phyloP scores from a whole-genome alignment of 2,797 vertebrate genomes.

The Miichthys miiuy region DNA sequence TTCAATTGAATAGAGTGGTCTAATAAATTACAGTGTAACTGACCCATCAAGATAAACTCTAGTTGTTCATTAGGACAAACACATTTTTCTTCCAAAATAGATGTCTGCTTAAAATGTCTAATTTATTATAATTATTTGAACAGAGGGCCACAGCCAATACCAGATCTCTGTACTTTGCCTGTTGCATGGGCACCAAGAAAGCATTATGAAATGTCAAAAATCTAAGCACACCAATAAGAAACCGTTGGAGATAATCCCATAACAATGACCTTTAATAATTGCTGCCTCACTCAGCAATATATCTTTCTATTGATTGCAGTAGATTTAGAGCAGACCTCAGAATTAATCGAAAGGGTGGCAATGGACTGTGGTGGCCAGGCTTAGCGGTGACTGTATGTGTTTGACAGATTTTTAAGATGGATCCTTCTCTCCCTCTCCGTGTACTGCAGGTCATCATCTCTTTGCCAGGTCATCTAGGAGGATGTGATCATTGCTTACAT shows the following conservation, averaged over 20 bases:
- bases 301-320: slow-evolving; percentile 22
- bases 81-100: neutral
- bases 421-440: slow-evolving; percentile 8
- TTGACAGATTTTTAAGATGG: slow-evolving; percentile 25
- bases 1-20: neutral
- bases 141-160: neutral
- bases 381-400: neutral
- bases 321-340: neutral
- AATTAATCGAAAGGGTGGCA: neutral
- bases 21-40: slow-evolving; percentile 16
- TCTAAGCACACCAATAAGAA: neutral
- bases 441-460: slow-evolving; percentile 37
- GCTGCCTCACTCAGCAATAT: slow-evolving; percentile 5
- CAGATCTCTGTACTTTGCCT: neutral
- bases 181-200: neutral
- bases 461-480: slow-evolving; percentile 52
- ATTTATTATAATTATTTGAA: slow-evolving; percentile 10
- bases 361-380: slow-evolving; percentile 3
- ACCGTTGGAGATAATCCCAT: neutral
- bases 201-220: slow-evolving; percentile 8
- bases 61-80: neutral
- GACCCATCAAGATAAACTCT: neutral
- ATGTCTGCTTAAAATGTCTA: neutral
- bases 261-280: slow-evolving; percentile 35
- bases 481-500: slow-evolving; percentile 53